These are phyloP conservation scores for Isichthys henryi DNA, from an alignment of 2,113 vertebrate genomes.

Conservation along the genomic window DNA sequence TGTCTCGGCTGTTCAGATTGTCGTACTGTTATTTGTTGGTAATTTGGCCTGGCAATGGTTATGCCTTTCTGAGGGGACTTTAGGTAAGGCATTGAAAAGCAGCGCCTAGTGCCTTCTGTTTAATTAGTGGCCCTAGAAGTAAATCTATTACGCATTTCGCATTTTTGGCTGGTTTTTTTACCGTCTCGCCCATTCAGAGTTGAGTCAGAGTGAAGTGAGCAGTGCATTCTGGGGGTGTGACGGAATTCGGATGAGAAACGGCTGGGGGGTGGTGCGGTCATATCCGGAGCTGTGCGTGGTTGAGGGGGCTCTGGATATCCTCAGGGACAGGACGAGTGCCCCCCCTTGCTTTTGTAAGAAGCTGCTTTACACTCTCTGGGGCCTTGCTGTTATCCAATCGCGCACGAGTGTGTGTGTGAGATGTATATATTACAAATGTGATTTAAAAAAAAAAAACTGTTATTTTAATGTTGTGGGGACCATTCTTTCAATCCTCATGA, in stretches of 20 bases:
- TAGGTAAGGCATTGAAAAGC: neutral
- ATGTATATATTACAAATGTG: neutral
- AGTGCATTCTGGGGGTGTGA: neutral
- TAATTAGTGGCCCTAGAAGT: neutral
- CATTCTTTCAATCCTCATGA: neutral
- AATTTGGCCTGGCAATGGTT: neutral
- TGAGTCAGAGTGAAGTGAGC: neutral
- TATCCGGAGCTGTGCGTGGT: neutral
- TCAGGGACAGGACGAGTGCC: conserved; percentile 41
- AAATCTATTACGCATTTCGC: neutral
- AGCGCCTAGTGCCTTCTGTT: neutral
- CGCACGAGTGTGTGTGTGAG: neutral
- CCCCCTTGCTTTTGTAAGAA: conserved; percentile 39
- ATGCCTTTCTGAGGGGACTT: neutral
- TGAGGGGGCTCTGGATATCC: conserved; percentile 32
- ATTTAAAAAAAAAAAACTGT: neutral
- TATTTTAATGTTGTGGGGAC: neutral
- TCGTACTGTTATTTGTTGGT: neutral
- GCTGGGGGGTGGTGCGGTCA: neutral
- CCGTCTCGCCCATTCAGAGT: neutral
- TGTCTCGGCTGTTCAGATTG: neutral
- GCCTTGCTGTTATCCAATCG: neutral
- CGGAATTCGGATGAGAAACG: neutral
- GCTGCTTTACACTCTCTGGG: neutral
- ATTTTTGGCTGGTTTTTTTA: neutral